Evolutionary conservation across 2,888 invertebrate genomes (phyloP).

Genomic region (Drosophila fulvimacula): DNA sequence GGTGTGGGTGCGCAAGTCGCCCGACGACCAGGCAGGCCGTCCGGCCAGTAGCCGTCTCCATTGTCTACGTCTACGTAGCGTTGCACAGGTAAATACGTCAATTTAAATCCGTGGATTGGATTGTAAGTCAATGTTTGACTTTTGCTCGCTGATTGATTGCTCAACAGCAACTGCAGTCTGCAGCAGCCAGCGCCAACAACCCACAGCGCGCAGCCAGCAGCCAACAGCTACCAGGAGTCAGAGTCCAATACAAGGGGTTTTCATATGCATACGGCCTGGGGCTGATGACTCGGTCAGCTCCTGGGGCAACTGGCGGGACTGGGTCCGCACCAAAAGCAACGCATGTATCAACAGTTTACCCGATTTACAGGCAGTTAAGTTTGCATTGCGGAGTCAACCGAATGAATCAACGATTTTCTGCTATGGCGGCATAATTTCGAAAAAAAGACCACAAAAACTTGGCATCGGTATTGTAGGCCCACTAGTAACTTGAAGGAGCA

Average conservation of each 20-base stretch:
- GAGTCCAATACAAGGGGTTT: constrained; percentile 63
- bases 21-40: constrained; percentile 13
- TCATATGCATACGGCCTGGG: constrained; percentile 73
- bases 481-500: constrained; percentile 29
- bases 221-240: constrained; percentile 27
- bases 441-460: constrained; percentile 9
- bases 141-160: constrained; percentile 84
- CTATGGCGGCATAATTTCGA: constrained; percentile 74
- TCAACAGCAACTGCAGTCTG: constrained; percentile 74
- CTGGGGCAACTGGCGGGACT: constrained; percentile 21
- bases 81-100: constrained; percentile 81
- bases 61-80: constrained; percentile 51
- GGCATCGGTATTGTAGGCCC: not conserved
- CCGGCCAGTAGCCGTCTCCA: constrained; percentile 38
- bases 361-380: constrained; percentile 75
- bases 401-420: constrained; percentile 79
- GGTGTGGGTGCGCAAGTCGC: constrained; percentile 45
- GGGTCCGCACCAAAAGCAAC: constrained; percentile 19
- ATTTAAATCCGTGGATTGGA: constrained; percentile 84
- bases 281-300: constrained; percentile 70
- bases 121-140: constrained; percentile 84
- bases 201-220: constrained; percentile 23
- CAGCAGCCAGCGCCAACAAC: constrained; percentile 51
- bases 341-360: constrained; percentile 74
- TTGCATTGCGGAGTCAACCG: constrained; percentile 76